Conservation (phyloP, 2,888 invertebrate species). For the Dasysyrphus albostriatus region DNA sequence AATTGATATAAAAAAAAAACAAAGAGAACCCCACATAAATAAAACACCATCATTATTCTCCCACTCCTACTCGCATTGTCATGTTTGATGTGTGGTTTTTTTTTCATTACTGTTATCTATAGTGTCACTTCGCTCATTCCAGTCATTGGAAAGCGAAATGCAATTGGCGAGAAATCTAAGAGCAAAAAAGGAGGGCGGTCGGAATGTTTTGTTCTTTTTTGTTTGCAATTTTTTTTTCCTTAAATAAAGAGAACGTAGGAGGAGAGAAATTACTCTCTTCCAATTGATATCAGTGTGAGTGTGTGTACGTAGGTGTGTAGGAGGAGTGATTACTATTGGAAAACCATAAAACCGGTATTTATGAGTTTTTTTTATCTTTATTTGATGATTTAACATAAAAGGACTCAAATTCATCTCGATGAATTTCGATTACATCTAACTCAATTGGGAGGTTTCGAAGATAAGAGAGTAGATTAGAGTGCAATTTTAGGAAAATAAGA, state of each 20-base stretch:
- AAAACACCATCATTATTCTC: slow-evolving; percentile 37
- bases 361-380: slow-evolving; percentile 19
- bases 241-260: slow-evolving; percentile 53
- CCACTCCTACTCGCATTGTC: slow-evolving; percentile 53
- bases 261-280: slow-evolving; percentile 31
- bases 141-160: slow-evolving; percentile 68
- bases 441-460: background rate
- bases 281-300: background rate
- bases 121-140: slow-evolving; percentile 61
- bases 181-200: slow-evolving; percentile 65
- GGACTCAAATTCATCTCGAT: slow-evolving; percentile 29
- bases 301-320: slow-evolving; percentile 44
- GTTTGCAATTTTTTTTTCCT: slow-evolving; percentile 34
- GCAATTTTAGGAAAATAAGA: background rate
- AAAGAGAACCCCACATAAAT: slow-evolving; percentile 1
- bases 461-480: slow-evolving; percentile 19
- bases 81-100: slow-evolving; percentile 2
- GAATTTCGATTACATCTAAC: background rate
- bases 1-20: slow-evolving; percentile 8
- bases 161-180: slow-evolving; percentile 72
- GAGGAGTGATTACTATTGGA: slow-evolving; percentile 70
- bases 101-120: background rate
- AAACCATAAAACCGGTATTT: slow-evolving; percentile 72
- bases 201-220: slow-evolving; percentile 27
- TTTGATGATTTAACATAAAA: background rate